phyloP scores from a whole-genome alignment of 2,888 invertebrate species.

The Athripsodes cinereus region DNA sequence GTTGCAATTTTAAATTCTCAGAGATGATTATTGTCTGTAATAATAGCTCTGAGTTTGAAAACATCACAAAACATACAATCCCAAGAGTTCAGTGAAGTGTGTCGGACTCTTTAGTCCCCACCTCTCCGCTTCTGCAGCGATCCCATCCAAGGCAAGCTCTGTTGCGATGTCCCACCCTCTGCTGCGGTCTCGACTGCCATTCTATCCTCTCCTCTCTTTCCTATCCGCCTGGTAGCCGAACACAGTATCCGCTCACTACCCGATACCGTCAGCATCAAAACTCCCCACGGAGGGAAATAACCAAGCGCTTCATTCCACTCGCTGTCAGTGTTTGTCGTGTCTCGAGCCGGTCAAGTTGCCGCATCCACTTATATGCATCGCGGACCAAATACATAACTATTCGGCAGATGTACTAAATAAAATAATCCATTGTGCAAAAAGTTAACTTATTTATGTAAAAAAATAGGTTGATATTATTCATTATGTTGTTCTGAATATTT shows the following conservation, averaged over 20 bases:
- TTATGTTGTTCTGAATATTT: too few relatives aligned
- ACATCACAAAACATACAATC: constrained; percentile 6
- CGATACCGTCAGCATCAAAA: constrained; percentile 13
- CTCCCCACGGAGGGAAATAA: constrained; percentile 20
- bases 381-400: background rate
- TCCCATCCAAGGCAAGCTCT: background rate
- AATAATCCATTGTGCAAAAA: background rate
- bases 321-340: constrained; percentile 22
- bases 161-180: background rate
- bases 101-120: constrained; percentile 11
- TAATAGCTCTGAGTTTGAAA: background rate
- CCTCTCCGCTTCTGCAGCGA: background rate
- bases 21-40: too few relatives aligned
- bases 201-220: constrained; percentile 5
- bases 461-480: too few relatives aligned
- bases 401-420: too few relatives aligned
- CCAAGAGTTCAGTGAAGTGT: constrained; percentile 15
- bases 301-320: constrained; percentile 13
- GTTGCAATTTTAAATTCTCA: too few relatives aligned
- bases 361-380: background rate
- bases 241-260: constrained; percentile 5
- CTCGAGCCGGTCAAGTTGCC: constrained; percentile 22
- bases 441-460: too few relatives aligned
- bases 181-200: background rate
- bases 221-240: constrained; percentile 2